These are phyloP conservation scores for Taenioides sp. DNA, from an alignment of 2,797 vertebrate genomes.

Conservation along the genomic window DNA sequence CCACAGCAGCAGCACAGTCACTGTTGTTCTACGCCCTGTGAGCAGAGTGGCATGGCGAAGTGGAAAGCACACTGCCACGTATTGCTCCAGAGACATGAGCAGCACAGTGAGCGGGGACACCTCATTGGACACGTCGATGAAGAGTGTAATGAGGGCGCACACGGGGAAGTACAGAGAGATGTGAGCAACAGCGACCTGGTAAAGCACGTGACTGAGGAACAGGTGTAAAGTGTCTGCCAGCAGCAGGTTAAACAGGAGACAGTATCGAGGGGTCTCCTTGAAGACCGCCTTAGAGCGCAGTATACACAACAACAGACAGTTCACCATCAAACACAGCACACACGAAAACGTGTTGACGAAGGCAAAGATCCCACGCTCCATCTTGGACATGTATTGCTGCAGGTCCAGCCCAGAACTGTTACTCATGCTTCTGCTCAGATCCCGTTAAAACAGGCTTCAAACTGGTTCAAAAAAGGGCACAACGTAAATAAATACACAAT, in stretches of 20 bases:
- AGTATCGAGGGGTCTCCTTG: slow-evolving; percentile 57
- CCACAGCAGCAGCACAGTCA: slow-evolving; percentile 28
- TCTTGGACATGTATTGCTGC: not conserved
- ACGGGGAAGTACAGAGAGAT: slow-evolving; percentile 16
- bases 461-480: not conserved
- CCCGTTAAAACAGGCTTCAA: not conserved
- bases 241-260: slow-evolving; percentile 54
- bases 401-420: not conserved
- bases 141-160: slow-evolving; percentile 37
- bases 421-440: not conserved
- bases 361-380: not conserved
- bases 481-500: no score
- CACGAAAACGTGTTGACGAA: not conserved
- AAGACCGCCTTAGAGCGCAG: slow-evolving; percentile 57
- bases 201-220: slow-evolving; percentile 27
- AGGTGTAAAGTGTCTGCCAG: slow-evolving; percentile 59
- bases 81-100: slow-evolving; percentile 62
- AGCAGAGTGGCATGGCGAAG: slow-evolving; percentile 46
- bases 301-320: slow-evolving; percentile 49
- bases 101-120: slow-evolving; percentile 54
- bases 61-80: slow-evolving; percentile 58
- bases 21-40: slow-evolving; percentile 33
- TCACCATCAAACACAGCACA: slow-evolving; percentile 51
- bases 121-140: slow-evolving; percentile 4
- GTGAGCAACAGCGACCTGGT: not conserved